Conservation (phyloP, 2,113 vertebrate species). For the Accipiter cooperii region DNA sequence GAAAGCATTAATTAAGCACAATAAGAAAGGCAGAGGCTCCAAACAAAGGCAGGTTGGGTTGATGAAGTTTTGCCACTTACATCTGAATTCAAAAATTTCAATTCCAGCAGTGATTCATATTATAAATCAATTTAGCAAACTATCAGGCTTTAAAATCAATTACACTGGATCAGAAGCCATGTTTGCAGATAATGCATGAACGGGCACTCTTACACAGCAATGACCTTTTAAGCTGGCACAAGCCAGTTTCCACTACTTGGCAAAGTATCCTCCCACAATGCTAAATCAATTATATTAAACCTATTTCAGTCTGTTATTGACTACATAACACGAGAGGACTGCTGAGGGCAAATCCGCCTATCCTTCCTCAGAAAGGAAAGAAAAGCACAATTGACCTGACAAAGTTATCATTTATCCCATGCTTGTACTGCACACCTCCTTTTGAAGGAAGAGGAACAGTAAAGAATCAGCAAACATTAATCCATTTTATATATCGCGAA, state of each 20-base stretch:
- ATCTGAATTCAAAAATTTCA: conserved; percentile 9
- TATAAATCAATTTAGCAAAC: conserved; percentile 57
- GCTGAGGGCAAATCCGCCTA: background rate
- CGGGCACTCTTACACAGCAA: background rate
- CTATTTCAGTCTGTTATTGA: conserved; percentile 21
- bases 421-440: background rate
- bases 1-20: background rate
- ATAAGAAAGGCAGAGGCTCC: background rate
- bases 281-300: conserved; percentile 49
- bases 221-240: conserved; percentile 59
- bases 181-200: conserved; percentile 36
- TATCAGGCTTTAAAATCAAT: conserved; percentile 66
- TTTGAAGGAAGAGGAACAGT: background rate
- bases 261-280: conserved; percentile 1
- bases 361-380: conserved; percentile 1
- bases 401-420: background rate
- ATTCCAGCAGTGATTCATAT: conserved; percentile 45
- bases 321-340: background rate
- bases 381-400: background rate
- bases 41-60: background rate
- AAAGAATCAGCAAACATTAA: background rate
- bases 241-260: conserved; percentile 32
- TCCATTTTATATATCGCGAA: background rate
- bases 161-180: conserved; percentile 42
- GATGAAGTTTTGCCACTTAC: conserved; percentile 12